Conservation (phyloP, 1,140 invertebrate genomes). For the Microplitis demolitor region DNA sequence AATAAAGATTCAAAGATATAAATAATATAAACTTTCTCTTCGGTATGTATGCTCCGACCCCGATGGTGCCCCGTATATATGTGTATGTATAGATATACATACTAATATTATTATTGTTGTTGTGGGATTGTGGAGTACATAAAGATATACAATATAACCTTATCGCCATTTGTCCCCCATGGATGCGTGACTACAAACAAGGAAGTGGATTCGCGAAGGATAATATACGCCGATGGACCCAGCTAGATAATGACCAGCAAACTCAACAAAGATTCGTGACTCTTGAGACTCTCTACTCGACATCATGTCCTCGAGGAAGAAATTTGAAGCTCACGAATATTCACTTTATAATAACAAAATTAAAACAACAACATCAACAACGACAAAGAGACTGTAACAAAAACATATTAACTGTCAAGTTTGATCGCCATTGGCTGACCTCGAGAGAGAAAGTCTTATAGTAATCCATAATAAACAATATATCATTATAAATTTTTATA, state of each 20-base stretch:
- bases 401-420: background rate
- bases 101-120: background rate
- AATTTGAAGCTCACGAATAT: slow-evolving; percentile 19
- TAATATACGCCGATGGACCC: slow-evolving; percentile 15
- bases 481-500: background rate
- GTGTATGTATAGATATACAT: no score
- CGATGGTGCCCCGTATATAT: no score
- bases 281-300: slow-evolving; percentile 3
- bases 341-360: background rate
- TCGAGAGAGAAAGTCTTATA: background rate
- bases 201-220: slow-evolving; percentile 10
- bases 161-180: slow-evolving; percentile 1
- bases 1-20: background rate
- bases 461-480: background rate
- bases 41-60: no score
- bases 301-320: slow-evolving; percentile 2
- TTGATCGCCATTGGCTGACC: background rate
- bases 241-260: slow-evolving; percentile 15
- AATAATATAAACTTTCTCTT: slow-evolving; percentile 6
- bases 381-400: background rate
- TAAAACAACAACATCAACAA: background rate
- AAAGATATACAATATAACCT: background rate
- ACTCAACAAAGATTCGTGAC: slow-evolving; percentile 14
- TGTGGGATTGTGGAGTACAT: background rate
- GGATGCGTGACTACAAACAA: slow-evolving; percentile 20